phyloP scores from a whole-genome alignment of 2,797 vertebrate genomes.

The Anomalospiza imberbis region DNA sequence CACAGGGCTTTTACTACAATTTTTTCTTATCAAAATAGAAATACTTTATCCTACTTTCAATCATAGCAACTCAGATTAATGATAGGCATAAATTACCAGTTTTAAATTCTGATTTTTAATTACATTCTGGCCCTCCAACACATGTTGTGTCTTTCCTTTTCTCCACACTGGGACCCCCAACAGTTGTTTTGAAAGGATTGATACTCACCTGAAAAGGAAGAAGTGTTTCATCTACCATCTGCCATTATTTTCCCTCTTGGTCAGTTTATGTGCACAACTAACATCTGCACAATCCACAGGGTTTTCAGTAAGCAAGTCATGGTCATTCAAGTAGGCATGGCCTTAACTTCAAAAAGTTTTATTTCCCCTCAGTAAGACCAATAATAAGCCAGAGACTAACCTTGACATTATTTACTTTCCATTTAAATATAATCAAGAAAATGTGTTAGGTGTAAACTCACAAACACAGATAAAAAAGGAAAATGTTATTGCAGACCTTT shows the following conservation, averaged over 20 bases:
- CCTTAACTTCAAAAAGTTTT: not conserved
- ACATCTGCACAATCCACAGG: not conserved
- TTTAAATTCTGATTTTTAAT: not conserved
- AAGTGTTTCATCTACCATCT: not conserved
- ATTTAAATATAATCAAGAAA: not conserved
- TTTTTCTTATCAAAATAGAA: not conserved
- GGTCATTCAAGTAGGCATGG: not conserved
- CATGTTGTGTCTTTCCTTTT: not conserved
- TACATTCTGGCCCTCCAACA: not conserved
- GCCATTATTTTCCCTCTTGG: not conserved
- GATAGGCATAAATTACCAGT: not conserved
- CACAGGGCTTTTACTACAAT: not conserved
- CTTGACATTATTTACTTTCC: not conserved
- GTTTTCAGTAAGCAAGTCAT: not conserved
- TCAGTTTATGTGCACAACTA: not conserved
- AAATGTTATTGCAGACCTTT: not conserved
- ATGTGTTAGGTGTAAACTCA: not conserved
- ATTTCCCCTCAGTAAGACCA: not conserved
- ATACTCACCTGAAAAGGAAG: not conserved
- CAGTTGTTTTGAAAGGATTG: not conserved
- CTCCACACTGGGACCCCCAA: rapidly evolving
- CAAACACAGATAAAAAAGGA: not conserved
- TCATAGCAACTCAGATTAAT: not conserved
- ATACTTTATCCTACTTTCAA: not conserved
- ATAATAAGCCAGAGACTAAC: not conserved